Conservation (phyloP, 2,113 vertebrate genomes). For the Spea bombifrons region DNA sequence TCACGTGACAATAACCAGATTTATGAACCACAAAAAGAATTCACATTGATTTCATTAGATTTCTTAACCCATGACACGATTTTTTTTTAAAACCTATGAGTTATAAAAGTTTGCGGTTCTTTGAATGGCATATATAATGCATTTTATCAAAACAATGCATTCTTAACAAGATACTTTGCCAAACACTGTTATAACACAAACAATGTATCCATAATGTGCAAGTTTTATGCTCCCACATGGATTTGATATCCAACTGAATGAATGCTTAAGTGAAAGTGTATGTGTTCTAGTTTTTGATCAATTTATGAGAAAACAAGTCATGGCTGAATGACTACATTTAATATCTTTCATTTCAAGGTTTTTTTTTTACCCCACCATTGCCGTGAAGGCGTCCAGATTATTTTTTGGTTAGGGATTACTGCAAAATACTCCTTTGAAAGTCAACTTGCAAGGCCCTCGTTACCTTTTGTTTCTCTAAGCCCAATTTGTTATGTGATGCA, state of each 20-base stretch:
- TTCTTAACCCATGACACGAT: slow-evolving; percentile 33
- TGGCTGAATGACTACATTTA: slow-evolving; percentile 12
- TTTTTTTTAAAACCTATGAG: slow-evolving; percentile 5
- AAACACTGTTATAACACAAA: slow-evolving; percentile 42
- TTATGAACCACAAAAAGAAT: slow-evolving; percentile 34
- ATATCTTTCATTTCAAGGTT: slow-evolving; percentile 28
- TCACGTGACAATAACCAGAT: slow-evolving; percentile 22
- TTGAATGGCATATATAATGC: slow-evolving; percentile 32
- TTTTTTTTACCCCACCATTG: not conserved
- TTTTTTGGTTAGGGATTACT: no score
- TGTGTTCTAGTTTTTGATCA: slow-evolving; percentile 37
- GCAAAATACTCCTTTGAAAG: no score
- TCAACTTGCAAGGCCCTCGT: no score
- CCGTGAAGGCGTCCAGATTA: no score
- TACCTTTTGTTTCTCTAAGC: no score
- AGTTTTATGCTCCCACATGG: slow-evolving; percentile 30
- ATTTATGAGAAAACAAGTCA: slow-evolving; percentile 31
- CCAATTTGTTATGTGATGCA: no score
- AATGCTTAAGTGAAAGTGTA: slow-evolving; percentile 38
- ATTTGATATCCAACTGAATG: slow-evolving; percentile 23
- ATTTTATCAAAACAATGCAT: slow-evolving; percentile 43
- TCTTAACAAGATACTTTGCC: slow-evolving; percentile 38
- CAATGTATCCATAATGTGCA: slow-evolving; percentile 22
- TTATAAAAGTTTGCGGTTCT: slow-evolving; percentile 26
- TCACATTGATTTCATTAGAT: slow-evolving; percentile 41